Base-by-base conservation (phyloP, 2,113 vertebrate species). In the Sapajus apella region DNA sequence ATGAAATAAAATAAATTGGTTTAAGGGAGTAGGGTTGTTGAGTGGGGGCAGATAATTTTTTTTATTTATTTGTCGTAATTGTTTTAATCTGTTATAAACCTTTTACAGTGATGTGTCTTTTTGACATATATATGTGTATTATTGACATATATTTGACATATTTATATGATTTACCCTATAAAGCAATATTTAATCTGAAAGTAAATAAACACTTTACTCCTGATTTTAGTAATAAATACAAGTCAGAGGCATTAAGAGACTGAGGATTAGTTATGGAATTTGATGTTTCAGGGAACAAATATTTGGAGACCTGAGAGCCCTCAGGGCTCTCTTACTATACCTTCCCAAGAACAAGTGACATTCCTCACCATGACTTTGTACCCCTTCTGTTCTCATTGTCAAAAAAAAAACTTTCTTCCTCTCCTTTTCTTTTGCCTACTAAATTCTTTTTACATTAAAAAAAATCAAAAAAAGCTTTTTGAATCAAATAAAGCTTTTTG, bases 141-240 rank as follows among this genome's bases (percentile, higher is more conserved):
- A 9, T 70, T 70, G 32, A 70, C 35, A n/a, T 37, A 35, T 35
- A 17, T 17, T 64, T 64, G 61, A 68, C 64, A 68, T 50, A 86
- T 35, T 16, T 27, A 45, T 77, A 66, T 18, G 9, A 84, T 73
- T 81, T 93, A 72, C 32, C 55, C 32, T 50, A 23, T 88, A 82
- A 64, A 84, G 45, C 25, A 77, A 73, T n/a, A 73, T 96, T 83
- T 93, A 61, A 91, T 50, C 6, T 96, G 16, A 84, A 70, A 79
- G 43, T 32, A 73, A 85, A 85, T 85, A 80, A 80, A 80, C 88
- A 4, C 7, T 81, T 92, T 32, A 7, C 40, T 91, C 16, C 6
- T 55, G 27, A 43, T 58, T 87, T 97, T 77, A 84, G 6, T 43
- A 70, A 70, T 32, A 23, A 83, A 85, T 66, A 18, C 2, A 81